Conservation (phyloP, 1,140 invertebrate genomes). For the Trichomalopsis sarcophagae region DNA sequence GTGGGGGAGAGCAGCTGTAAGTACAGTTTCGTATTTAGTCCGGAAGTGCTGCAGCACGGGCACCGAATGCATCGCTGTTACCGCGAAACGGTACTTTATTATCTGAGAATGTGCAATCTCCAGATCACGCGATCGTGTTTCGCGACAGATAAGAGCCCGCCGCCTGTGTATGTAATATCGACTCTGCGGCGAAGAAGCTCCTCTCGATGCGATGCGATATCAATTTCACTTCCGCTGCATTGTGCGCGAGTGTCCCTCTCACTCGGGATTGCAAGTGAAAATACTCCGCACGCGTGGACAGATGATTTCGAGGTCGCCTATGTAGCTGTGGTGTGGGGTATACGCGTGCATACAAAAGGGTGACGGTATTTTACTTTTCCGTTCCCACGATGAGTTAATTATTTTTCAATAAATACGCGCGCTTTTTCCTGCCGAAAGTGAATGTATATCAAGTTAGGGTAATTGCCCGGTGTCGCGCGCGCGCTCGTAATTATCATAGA, state of each 20-base stretch:
- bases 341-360: neutral
- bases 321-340: neutral
- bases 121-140: conserved; percentile 53
- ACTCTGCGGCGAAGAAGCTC: conserved; percentile 3
- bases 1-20: conserved; percentile 55
- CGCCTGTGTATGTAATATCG: neutral
- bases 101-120: conserved; percentile 62
- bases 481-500: neutral
- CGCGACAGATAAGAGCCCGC: conserved; percentile 24
- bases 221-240: conserved; percentile 29
- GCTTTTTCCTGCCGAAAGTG: neutral
- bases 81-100: conserved; percentile 64
- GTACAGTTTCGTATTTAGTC: conserved; percentile 60
- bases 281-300: neutral
- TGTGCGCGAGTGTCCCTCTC: neutral
- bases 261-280: neutral
- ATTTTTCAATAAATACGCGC: neutral
- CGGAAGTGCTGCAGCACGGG: conserved; percentile 58
- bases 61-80: conserved; percentile 54
- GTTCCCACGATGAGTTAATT: neutral
- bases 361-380: conserved; percentile 1
- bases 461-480: neutral
- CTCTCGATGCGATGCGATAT: conserved; percentile 2
- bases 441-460: neutral
- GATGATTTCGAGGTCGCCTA: neutral